Base-by-base conservation (phyloP, 2,888 invertebrate genomes). In the Cerastis rubricosa region DNA sequence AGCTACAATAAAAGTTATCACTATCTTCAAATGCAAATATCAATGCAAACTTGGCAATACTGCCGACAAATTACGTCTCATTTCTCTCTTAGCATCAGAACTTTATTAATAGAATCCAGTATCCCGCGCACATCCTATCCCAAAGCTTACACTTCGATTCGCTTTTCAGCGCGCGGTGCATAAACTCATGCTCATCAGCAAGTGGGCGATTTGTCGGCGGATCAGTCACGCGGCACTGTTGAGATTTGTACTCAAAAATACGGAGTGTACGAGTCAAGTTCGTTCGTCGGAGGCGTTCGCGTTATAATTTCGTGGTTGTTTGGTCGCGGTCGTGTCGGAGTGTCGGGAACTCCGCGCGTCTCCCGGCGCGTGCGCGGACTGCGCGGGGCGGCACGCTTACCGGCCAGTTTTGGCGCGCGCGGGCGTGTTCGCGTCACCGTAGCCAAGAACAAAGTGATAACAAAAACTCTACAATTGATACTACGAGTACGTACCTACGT, bases 261-360 rank as follows among this genome's bases (percentile, higher is more conserved):
- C 88, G 87, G 85, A 86, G 88, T 87, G 89, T 91, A 91, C 88
- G 90, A 88, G 92, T 91, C 88, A 91, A 90, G 90, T 95, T 96
- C 96, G 96, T 95, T 96, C 96, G 96, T 96, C 95, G 95, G 82
- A 89, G 87, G 90, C 91, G 93, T 94, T 95, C 94, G 94, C 87
- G 88, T 91, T 90, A 84, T 85, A 87, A 88, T 90, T 91, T 93
- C 92, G 93, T 87, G 85, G 90, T 93, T 91, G 92, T 93, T 91
- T 90, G 89, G 89, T 91, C 89, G 93, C 88, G 91, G 87, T 89
- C 87, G 92, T 87, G 90, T 92, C 92, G 92, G 93, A 93, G 92
- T 87, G 90, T 92, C 92, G 92, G 93, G 93, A 91, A 91, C 90
- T 92, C 92, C 92, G 92, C 90, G 92, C 92, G 92, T 89, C 87